A percentile compares a stretch with the other conserved stretches of the same genome.
These are phyloP conservation scores for Balaeniceps rex DNA, from an alignment of 2,113 vertebrate species.

Conservation along the genomic window DNA sequence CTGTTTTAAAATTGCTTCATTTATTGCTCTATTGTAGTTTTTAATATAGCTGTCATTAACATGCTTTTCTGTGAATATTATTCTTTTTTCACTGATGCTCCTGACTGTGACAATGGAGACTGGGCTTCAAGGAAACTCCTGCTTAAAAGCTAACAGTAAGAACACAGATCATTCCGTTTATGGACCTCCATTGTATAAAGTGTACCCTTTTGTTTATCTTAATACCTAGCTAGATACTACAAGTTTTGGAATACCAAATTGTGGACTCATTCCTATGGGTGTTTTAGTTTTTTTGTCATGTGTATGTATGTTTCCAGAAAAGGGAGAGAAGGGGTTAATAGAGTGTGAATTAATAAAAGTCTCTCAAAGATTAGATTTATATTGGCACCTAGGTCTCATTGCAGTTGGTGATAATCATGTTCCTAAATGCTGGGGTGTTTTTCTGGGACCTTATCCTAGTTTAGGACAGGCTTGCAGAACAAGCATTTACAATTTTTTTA, in stretches of 20 bases:
- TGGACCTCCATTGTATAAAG: neutral
- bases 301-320: neutral
- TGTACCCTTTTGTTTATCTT: neutral
- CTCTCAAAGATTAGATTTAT: neutral
- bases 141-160: neutral
- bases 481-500: neutral
- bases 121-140: neutral
- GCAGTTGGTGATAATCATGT: rapidly evolving
- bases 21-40: neutral
- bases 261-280: neutral
- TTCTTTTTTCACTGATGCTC: neutral
- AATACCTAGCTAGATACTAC: neutral
- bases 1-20: neutral
- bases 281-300: neutral
- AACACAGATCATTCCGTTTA: neutral
- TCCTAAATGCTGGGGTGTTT: neutral
- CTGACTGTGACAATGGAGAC: neutral
- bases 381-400: neutral
- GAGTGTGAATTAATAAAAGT: neutral
- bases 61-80: neutral
- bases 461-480: neutral
- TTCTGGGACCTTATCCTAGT: neutral
- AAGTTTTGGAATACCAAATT: neutral
- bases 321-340: neutral
- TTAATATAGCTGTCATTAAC: neutral